phyloP scores from a whole-genome alignment of 1,140 invertebrate genomes.

The Pogonus chalceus region DNA sequence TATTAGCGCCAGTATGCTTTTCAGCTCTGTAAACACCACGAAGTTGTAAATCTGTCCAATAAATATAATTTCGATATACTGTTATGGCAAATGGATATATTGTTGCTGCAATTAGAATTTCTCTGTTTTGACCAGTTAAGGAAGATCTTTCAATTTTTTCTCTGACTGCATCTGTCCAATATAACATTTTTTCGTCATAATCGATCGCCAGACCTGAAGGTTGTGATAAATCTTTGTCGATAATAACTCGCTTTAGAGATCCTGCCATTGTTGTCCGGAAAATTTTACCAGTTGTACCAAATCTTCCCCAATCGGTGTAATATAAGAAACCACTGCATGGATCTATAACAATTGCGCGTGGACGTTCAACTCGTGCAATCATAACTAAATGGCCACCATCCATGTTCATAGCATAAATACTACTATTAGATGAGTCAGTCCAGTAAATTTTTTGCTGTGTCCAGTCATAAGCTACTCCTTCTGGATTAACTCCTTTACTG shows the following conservation, averaged over 20 bases:
- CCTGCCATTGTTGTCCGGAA: constrained; percentile 95
- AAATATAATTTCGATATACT: constrained; percentile 84
- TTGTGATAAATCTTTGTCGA: constrained; percentile 85
- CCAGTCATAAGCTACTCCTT: constrained; percentile 96
- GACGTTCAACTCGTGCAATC: constrained; percentile 85
- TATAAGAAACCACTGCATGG: constrained; percentile 91
- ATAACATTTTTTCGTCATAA: constrained; percentile 88
- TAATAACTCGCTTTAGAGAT: constrained; percentile 79
- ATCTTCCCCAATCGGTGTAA: constrained; percentile 89
- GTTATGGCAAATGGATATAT: constrained; percentile 96
- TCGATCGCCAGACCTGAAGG: constrained; percentile 94
- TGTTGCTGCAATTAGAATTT: constrained; percentile 75
- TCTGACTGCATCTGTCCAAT: constrained; percentile 95
- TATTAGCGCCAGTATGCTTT: constrained; percentile 92
- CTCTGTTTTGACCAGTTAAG: constrained; percentile 69
- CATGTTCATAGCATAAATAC: constrained; percentile 90
- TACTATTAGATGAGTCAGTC: constrained; percentile 91
- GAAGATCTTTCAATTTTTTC: constrained; percentile 95
- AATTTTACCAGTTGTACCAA: constrained; percentile 88
- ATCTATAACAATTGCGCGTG: constrained; percentile 90
- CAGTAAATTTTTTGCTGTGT: constrained; percentile 94
- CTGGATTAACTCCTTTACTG: constrained; percentile 78
- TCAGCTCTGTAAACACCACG: constrained; percentile 91
- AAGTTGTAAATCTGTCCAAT: constrained; percentile 94
- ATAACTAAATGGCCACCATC: constrained; percentile 83